phyloP scores from a whole-genome alignment of 2,113 vertebrate genomes.

The Ramphastos sulfuratus region DNA sequence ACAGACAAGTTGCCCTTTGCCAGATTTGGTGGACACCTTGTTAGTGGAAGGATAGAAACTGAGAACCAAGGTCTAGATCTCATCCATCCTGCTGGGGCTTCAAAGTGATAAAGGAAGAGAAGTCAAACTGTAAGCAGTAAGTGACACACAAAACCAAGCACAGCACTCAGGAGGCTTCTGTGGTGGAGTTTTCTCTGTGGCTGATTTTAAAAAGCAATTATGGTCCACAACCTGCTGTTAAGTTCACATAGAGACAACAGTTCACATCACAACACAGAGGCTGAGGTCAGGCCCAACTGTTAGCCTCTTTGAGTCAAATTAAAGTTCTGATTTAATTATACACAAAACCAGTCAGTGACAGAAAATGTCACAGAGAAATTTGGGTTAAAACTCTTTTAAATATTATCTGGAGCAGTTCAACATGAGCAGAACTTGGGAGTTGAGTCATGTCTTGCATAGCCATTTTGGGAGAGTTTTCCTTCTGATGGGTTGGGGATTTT shows the following conservation, averaged over 20 bases:
- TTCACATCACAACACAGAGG: neutral
- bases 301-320: neutral
- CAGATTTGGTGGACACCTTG: neutral
- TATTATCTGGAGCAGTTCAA: neutral
- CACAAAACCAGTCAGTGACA: neutral
- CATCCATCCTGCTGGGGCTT: neutral
- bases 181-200: neutral
- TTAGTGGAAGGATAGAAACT: neutral
- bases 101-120: neutral
- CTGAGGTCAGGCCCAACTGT: neutral
- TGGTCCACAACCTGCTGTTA: neutral
- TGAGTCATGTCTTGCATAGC: accelerated
- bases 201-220: neutral
- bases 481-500: neutral
- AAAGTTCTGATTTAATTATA: neutral
- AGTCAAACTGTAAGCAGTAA: neutral
- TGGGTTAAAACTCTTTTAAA: neutral
- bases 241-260: no score
- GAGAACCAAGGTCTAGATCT: neutral
- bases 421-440: neutral
- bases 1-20: neutral
- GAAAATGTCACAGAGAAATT: neutral
- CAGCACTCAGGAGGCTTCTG: neutral
- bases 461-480: neutral
- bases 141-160: neutral